These are phyloP conservation scores for Hyposoter dolosus DNA, from an alignment of 2,888 invertebrate genomes.

Conservation along the genomic window DNA sequence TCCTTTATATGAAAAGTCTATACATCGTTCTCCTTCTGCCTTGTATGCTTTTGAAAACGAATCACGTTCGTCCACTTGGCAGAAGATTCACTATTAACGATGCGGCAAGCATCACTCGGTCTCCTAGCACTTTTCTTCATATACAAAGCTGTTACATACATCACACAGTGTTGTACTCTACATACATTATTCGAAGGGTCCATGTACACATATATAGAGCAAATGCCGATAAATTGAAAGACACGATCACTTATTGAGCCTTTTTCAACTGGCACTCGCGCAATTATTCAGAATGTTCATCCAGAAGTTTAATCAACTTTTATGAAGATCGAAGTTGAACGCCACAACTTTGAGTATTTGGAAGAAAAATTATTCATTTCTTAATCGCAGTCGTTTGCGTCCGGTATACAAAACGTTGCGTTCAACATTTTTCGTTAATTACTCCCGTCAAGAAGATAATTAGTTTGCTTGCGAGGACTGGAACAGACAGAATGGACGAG, in stretches of 20 bases:
- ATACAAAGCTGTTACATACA: slow-evolving; percentile 28
- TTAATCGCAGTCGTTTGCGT: background rate
- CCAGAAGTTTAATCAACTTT: background rate
- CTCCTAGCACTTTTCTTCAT: slow-evolving; percentile 37
- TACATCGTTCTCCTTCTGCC: slow-evolving; percentile 8
- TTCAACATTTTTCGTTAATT: background rate
- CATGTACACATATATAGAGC: background rate
- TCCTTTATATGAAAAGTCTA: slow-evolving; percentile 10
- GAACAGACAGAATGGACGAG: background rate
- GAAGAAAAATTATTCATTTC: background rate
- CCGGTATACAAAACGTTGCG: background rate
- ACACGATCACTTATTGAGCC: background rate
- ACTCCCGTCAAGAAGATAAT: background rate
- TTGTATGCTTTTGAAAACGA: slow-evolving; percentile 54
- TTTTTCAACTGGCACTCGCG: background rate
- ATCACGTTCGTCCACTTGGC: slow-evolving; percentile 69
- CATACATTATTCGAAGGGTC: slow-evolving; percentile 5
- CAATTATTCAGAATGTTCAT: background rate
- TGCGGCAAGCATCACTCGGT: slow-evolving; percentile 55
- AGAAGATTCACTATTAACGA: slow-evolving; percentile 66
- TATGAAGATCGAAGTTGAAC: background rate
- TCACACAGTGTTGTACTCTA: background rate
- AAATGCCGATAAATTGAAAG: background rate
- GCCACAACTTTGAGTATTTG: background rate
- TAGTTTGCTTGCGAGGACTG: background rate